These are phyloP conservation scores for Gnatocerus cornutus DNA, from an alignment of 2,888 invertebrate genomes.

Conservation along the genomic window DNA sequence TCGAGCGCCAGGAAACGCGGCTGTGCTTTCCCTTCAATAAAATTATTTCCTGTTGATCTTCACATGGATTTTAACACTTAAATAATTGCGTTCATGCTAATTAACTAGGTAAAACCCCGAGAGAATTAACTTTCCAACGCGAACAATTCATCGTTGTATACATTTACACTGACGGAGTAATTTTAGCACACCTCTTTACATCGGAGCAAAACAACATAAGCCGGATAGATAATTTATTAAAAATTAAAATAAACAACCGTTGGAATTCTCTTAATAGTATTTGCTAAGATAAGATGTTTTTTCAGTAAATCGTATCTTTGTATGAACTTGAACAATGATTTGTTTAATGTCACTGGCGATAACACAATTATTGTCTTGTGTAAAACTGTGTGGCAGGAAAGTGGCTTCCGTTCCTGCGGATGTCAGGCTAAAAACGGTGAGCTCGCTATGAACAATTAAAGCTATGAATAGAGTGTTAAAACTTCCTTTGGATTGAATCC, in stretches of 20 bases:
- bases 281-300: constrained; percentile 31
- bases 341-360: constrained; percentile 19
- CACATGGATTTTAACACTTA: too few species aligned
- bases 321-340: constrained; percentile 27
- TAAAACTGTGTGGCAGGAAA: constrained; percentile 5
- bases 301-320: constrained; percentile 14
- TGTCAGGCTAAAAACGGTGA: constrained; percentile 16
- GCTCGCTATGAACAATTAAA: constrained; percentile 7
- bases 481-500: too few species aligned
- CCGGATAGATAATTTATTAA: background rate
- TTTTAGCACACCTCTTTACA: too few species aligned
- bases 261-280: constrained; percentile 18
- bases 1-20: too few species aligned
- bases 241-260: constrained; percentile 3
- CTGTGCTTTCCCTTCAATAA: too few species aligned
- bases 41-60: too few species aligned
- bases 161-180: too few species aligned
- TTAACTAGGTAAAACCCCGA: too few species aligned
- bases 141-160: too few species aligned
- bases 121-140: too few species aligned
- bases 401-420: constrained; percentile 16
- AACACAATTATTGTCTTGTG: constrained; percentile 22
- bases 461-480: background rate
- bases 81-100: too few species aligned
- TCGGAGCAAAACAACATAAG: too few species aligned